phyloP scores from a whole-genome alignment of 2,113 vertebrate genomes.

The Sigmodon hispidus region DNA sequence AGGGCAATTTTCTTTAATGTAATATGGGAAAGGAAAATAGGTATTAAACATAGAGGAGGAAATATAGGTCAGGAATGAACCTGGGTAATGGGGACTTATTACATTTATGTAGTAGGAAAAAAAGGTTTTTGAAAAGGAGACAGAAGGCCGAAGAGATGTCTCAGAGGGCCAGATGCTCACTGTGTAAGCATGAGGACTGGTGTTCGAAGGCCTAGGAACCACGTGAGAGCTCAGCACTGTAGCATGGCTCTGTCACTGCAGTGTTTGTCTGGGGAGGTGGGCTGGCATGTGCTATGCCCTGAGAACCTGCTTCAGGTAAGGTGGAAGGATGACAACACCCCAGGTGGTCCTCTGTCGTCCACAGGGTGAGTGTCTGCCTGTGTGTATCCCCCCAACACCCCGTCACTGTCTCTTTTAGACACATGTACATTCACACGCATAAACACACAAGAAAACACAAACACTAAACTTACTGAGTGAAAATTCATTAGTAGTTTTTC shows the following conservation, averaged over 20 bases:
- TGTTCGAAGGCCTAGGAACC: not conserved
- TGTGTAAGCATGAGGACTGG: not conserved
- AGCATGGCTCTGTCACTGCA: not conserved
- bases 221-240: not conserved
- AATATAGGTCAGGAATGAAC: not conserved
- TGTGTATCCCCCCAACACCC: no score
- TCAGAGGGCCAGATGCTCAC: not conserved
- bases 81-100: not conserved
- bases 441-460: not conserved
- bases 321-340: no score
- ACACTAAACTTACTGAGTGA: not conserved
- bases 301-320: not conserved
- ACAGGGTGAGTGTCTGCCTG: not conserved
- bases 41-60: not conserved
- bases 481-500: slow-evolving; percentile 43
- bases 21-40: not conserved
- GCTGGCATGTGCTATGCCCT: not conserved
- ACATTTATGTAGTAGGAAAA: not conserved
- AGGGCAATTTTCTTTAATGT: not conserved
- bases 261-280: not conserved
- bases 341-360: not conserved
- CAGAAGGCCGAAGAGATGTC: no score
- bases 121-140: not conserved
- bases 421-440: no score
- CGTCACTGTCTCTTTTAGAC: not conserved